Base-by-base conservation (phyloP, 2,888 invertebrate species). In the Scelioninae gen. 2 region DNA sequence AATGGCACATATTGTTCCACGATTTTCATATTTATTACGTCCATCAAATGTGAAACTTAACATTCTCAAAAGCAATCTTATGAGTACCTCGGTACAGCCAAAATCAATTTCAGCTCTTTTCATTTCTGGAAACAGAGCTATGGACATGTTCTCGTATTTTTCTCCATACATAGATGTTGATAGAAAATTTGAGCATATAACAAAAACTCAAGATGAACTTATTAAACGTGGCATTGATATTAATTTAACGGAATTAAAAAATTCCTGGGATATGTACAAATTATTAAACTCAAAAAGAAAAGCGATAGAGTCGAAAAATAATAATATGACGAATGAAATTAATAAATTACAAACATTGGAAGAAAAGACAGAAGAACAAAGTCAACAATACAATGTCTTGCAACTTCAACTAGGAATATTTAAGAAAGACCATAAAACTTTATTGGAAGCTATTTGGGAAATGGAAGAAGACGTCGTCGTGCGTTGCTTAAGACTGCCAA, bases 381-480 rank as follows among this genome's bases (percentile, higher is more conserved):
- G n/a, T n/a, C n/a, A n/a, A n/a, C n/a, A n/a, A n/a, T n/a, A n/a
- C n/a, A n/a, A n/a, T n/a, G 88, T 88, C 76, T 83, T 92, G 1
- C 90, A 89, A 82, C 84, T 90, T 10, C 89, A 91, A 78, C 88
- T 87, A 0, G 87, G 87, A 78, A 79, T 88, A 2, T 52, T 92
- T 0, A 89, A 90, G 79, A 89, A 90, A 43, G 91, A 93, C 76
- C 83, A 92, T n/a, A 92, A 90, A 81, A 86, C 87, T 25, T 80
- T 94, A 0, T 92, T 90, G 81, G 87, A 88, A 9, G 87, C 88
- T 41, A 84, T 91, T n/a, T 92, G 92, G 89, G 90, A 90, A n/a
- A 87, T 94, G 4, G 93, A 95, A 83, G 92, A 93, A 82, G 88
- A 88, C 53, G 90, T 93, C 6, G 88, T 92, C 45, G 82, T 91